A percentile compares a stretch with the other conserved stretches of the same genome.
Conservation (phyloP, 2,113 vertebrate genomes). For the Setophaga petechia region DNA sequence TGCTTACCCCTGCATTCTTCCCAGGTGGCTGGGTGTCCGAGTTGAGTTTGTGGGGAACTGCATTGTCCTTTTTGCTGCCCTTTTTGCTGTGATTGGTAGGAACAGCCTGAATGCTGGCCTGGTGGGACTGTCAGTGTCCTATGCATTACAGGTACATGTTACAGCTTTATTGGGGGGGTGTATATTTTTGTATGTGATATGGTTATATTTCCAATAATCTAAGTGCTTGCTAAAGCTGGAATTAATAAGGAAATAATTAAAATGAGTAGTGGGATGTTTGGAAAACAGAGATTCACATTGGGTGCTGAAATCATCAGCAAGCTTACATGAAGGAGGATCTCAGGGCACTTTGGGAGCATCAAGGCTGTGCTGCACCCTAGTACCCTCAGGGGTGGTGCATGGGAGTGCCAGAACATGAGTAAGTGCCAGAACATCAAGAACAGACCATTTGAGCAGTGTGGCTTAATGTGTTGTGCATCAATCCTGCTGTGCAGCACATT, state of each 20-base stretch:
- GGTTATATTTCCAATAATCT: neutral
- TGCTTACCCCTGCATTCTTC: neutral
- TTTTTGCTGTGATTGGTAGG: conserved; percentile 89
- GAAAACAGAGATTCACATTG: neutral
- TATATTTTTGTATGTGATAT: neutral
- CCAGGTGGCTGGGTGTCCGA: conserved; percentile 91
- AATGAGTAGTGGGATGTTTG: neutral
- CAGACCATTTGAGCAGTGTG: neutral
- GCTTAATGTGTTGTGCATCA: neutral
- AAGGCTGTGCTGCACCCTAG: neutral
- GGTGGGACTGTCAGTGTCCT: conserved; percentile 94
- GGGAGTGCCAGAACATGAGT: neutral
- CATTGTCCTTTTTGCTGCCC: conserved; percentile 90
- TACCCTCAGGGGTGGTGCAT: neutral
- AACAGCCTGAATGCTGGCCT: conserved; percentile 83
- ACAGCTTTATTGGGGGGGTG: neutral
- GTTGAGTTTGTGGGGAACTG: conserved; percentile 95
- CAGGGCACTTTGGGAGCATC: neutral
- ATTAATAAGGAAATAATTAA: neutral
- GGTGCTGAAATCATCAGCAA: neutral
- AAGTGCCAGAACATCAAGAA: neutral
- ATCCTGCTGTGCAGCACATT: neutral
- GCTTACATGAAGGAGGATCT: neutral
- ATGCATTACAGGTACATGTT: conserved; percentile 86
- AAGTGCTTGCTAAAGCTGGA: neutral